Evolutionary conservation across 2,888 invertebrate genomes (phyloP), one percentile per base, ranked within the genome.

Genomic region (Eupithecia pulchellata): DNA sequence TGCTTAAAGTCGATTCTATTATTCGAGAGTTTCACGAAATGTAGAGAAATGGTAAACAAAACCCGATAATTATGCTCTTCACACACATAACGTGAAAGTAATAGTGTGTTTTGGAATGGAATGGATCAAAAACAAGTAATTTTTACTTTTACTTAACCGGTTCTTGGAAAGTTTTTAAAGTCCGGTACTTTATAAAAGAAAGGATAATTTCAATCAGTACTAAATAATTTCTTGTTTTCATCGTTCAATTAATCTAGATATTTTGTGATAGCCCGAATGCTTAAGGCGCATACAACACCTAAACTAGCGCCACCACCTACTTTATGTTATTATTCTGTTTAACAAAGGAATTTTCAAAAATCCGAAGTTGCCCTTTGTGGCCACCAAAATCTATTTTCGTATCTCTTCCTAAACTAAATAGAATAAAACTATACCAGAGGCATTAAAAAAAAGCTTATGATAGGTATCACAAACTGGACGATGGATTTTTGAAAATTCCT

Each of bases 1-100:
- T 57, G 27, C 47, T 62, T 34, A 20, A 36, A 52, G 25, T 64
- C 64, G 20, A 13, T 29, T 57, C 17, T 1, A n/a, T 61, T 61
- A 57, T 55, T 68, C 62, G 66, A 65, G 64, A 61, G 63, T 72
- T 73, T 63, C 42, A 39, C 58, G 36, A 69, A 73, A 72, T 75
- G 64, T 47, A 71, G 78, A 63, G 77, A 78, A 78, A 78, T 78
- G 69, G 75, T 71, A 73, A 71, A 75, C 77, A 77, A 57, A 72
- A 70, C 69, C 42, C 62, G 75, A 65, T 77, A 73, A 78, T 77
- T 75, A 74, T 70, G 58, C 67, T 52, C 62, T 69, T 72, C 68
- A 72, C 71, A 70, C 29, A 29, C 30, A 17, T 30, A 64, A 70
- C 61, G 63, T 57, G 74, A 77, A 77, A 76, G 75, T 57, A 42